These are phyloP conservation scores for Ceyx cyanopectus DNA, from an alignment of 2,113 vertebrate species.

Conservation along the genomic window DNA sequence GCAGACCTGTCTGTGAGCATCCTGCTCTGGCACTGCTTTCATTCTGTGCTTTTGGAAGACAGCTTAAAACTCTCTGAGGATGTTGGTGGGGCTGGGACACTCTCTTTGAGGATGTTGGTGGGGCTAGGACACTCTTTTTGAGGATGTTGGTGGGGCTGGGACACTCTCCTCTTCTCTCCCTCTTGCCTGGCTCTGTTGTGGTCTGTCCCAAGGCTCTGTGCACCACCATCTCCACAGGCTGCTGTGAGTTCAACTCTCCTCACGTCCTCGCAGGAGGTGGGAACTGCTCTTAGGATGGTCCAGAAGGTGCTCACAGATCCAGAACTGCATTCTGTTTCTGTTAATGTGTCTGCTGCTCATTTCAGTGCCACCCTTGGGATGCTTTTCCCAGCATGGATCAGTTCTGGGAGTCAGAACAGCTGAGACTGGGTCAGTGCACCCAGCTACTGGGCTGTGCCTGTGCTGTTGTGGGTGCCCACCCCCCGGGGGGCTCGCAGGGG, in stretches of 20 bases:
- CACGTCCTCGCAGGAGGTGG: neutral
- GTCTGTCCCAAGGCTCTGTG: neutral
- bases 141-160: neutral
- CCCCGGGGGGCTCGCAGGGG: accelerated
- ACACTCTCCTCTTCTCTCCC: neutral
- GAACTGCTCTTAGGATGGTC: neutral
- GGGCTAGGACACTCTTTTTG: neutral
- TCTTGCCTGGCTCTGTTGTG: neutral
- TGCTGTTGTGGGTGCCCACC: neutral
- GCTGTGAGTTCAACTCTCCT: neutral
- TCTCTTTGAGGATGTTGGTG: neutral
- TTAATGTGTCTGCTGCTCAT: neutral
- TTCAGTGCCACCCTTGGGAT: neutral
- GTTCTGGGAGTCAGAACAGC: neutral
- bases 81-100: neutral
- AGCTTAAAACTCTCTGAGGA: neutral
- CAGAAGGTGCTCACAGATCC: neutral
- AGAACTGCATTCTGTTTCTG: neutral
- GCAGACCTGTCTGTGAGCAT: neutral
- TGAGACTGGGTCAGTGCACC: neutral
- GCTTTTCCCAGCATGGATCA: neutral
- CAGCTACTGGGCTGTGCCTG: accelerated
- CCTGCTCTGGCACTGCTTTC: neutral
- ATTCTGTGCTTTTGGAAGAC: neutral
- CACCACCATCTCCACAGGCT: accelerated